A percentile compares a stretch with the other conserved stretches of the same genome.
phyloP scores from a whole-genome alignment of 2,113 vertebrate genomes.

The Meriones unguiculatus region DNA sequence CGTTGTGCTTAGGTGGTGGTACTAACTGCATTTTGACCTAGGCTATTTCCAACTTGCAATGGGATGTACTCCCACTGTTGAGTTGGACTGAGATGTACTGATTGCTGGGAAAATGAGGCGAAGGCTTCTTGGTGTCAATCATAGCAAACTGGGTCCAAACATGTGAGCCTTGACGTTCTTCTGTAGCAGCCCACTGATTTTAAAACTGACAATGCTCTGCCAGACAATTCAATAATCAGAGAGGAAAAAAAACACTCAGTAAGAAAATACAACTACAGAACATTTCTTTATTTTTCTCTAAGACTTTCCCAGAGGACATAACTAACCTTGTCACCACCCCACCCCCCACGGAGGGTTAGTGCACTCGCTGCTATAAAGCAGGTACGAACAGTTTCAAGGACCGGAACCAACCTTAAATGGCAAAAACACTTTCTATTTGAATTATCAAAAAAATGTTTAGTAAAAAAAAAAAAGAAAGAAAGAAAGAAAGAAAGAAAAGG shows the following conservation, averaged over 20 bases:
- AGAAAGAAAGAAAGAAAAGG: not conserved
- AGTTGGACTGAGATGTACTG: not conserved
- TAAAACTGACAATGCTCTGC: conserved; percentile 19
- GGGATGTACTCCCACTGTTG: not conserved
- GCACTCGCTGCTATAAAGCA: conserved; percentile 82
- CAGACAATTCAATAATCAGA: conserved; percentile 53
- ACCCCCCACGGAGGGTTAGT: conserved; percentile 74
- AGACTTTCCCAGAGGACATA: conserved; percentile 78
- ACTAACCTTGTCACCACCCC: conserved; percentile 75
- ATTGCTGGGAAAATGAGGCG: conserved; percentile 29
- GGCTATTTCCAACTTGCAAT: not conserved
- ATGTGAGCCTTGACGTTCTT: not conserved
- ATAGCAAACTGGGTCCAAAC: conserved; percentile 21
- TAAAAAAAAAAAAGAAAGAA: conserved; percentile 62
- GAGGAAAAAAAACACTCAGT: conserved; percentile 68
- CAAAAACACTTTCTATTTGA: conserved; percentile 70
- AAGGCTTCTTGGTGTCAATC: conserved; percentile 31
- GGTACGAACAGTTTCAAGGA: conserved; percentile 78
- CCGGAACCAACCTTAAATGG: conserved; percentile 82
- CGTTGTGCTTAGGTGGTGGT: not conserved
- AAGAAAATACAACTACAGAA: conserved; percentile 86
- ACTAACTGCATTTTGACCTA: not conserved
- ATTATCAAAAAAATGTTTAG: conserved; percentile 79
- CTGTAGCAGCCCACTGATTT: not conserved
- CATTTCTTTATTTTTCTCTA: conserved; percentile 85